These are phyloP conservation scores for Illadopsis cleaveri DNA, from an alignment of 2,113 vertebrate genomes.

Conservation along the genomic window DNA sequence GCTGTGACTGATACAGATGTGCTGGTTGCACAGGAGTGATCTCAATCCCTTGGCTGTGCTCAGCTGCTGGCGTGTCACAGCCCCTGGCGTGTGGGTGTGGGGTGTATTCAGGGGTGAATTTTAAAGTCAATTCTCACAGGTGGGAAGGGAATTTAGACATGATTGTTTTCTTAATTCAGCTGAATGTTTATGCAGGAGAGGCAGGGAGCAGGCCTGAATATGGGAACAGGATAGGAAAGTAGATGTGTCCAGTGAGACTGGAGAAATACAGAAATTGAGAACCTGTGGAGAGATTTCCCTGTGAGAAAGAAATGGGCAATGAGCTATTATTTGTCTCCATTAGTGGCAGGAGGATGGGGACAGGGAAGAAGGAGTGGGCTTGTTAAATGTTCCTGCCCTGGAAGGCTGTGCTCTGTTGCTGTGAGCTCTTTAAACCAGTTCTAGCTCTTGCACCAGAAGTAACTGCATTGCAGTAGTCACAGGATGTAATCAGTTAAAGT, in stretches of 20 bases:
- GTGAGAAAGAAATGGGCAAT: background rate
- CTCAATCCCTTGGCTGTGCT: rapidly evolving
- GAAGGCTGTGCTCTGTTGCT: background rate
- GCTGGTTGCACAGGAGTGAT: background rate
- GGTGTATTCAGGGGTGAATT: background rate
- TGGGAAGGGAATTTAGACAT: background rate
- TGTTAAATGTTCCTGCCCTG: background rate
- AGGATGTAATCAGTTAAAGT: constrained; percentile 32
- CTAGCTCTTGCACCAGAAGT: constrained; percentile 28
- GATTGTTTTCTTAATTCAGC: background rate
- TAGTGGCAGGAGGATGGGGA: background rate
- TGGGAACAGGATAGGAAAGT: background rate
- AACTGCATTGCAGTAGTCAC: constrained; percentile 47
- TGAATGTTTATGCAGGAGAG: background rate
- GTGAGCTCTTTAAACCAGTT: constrained; percentile 15
- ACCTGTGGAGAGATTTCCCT: background rate
- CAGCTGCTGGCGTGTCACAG: background rate
- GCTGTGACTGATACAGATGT: background rate
- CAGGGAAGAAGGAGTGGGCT: background rate
- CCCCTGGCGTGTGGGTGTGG: background rate
- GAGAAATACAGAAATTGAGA: background rate
- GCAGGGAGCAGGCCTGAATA: background rate
- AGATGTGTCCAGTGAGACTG: background rate
- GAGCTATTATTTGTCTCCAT: background rate
- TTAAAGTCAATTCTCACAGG: background rate